Evolutionary conservation across 2,113 vertebrate genomes (phyloP), one percentile per base, ranked within the genome.

Genomic region (Otus sunia): DNA sequence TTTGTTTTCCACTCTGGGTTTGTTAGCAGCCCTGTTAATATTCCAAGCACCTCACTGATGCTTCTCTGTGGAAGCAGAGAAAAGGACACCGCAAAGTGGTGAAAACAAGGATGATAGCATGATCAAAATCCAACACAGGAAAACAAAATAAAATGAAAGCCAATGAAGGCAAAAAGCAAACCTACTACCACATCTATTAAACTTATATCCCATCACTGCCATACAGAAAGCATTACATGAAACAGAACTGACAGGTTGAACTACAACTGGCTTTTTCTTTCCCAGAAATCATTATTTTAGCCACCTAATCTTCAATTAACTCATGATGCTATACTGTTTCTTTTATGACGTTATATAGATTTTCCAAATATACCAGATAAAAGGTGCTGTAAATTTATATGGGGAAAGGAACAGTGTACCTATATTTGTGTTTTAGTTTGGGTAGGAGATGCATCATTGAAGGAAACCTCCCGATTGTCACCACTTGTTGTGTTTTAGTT

Each of bases 131-230:
- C 45, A n/a, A 21, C 56, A 34, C 3, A 77, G 17, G 9, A 59
- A 45, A 75, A 62, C 25, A 79, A 76, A 84, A 59, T 37, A 41
- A 32, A 86, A 89, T 39, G 22, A 9, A 88, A 79, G 10, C 0
- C 4, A 55, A 12, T 17, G 9, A 72, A 80, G 13, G 13, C 13
- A 87, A 96, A 94, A 76, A 77, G 3, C 3, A n/a, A 68, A 26
- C 41, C 55, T 41, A 55, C 5, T 78, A n/a, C 5, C 16, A 49
- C 2, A 21, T 8, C 19, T 58, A 10, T 7, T 34, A 86, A 83
- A 72, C 3, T 7, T 23, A 43, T 2, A 45, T 2, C 4, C 3
- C 14, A 41, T 36, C 4, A 16, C 5, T 26, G 36, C 34, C 43
- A 37, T 59, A 64, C 6, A 87, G 58, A 83, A 76, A 79, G 20